Base-by-base conservation (phyloP, 92 coral and sea anemone genomes). In the Porites rus region DNA sequence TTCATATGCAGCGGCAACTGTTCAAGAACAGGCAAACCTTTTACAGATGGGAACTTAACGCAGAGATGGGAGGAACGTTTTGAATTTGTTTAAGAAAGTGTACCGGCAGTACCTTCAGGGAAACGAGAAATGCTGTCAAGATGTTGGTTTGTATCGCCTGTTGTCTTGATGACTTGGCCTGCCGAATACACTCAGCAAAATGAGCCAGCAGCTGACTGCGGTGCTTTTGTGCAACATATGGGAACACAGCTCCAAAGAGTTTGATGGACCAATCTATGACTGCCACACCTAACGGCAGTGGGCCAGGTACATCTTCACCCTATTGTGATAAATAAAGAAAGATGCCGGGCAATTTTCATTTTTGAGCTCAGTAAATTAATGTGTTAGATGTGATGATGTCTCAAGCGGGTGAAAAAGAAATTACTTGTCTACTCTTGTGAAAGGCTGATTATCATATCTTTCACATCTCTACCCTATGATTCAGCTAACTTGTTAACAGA, bases 301-400 rank as follows among this genome's bases (percentile, higher is more conserved):
- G 99, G 18, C 99, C 99, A n/a, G 99, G 99, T 8, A 91, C 87
- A 77, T 97, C 99, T 80, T 92, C 94, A 72, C 96, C 96, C 98
- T 97, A 0, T 38, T 38, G 19, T 8, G 24, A 83, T 52, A 7
- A 62, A 24, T 77, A 12, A 69, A 38, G 46, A 38, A 13, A 51
- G 16, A 3, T 51, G 14, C 71, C 8, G 28, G 43, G 8, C 43
- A 5, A 22, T 31, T 10, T 9, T 11, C 11, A 80, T 20, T 3
- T 0, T 3, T 59, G 20, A 0, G 10, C 12, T 67, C 16, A 9
- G 38, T 56, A 56, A 56, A 56, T 38, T 0, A 38, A 38, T 38
- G 46, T 38, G 6, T 4, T 4, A 38, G 46, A 38, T 38, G 46
- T 38, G 46, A 38, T 38, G 5, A 38, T 38, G 46, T 38, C 46